Conservation (phyloP, 2,888 invertebrate genomes). For the Pristionchus arcanus region DNA sequence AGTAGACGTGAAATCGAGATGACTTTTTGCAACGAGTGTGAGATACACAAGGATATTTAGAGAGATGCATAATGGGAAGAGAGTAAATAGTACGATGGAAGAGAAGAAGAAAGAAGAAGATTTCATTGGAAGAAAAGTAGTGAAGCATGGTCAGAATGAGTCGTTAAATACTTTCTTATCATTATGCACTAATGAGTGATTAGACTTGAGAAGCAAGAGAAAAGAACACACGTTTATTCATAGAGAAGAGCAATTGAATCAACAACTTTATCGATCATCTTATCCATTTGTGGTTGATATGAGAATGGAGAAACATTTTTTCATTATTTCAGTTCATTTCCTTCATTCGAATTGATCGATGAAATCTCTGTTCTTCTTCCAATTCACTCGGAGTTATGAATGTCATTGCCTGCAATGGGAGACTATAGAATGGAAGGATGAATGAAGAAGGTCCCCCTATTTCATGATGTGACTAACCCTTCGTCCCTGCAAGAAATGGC, state of each 20-base stretch:
- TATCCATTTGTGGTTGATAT: background rate
- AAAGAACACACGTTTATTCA: background rate
- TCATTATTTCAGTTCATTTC: no score
- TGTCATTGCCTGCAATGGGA: slow-evolving; percentile 23
- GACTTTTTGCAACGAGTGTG: slow-evolving; percentile 26
- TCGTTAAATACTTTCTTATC: background rate
- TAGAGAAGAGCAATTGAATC: background rate
- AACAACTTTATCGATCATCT: slow-evolving; percentile 36
- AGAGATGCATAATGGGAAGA: background rate
- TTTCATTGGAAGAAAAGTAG: background rate
- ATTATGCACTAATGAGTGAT: background rate
- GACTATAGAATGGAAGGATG: background rate
- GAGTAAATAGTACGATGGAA: background rate
- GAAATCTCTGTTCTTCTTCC: slow-evolving; percentile 4
- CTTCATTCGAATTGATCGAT: slow-evolving; percentile 7
- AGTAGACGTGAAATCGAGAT: slow-evolving; percentile 50
- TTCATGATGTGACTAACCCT: slow-evolving; percentile 14
- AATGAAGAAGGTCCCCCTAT: background rate
- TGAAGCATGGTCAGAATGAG: no score
- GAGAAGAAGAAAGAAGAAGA: background rate
- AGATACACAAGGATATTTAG: no score
- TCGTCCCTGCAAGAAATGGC: slow-evolving; percentile 50
- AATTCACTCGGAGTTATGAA: slow-evolving; percentile 37
- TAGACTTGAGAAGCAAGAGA: background rate
- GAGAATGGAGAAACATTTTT: background rate